These are phyloP conservation scores for Monopis laevigella DNA, from an alignment of 2,888 invertebrate genomes.

Conservation along the genomic window DNA sequence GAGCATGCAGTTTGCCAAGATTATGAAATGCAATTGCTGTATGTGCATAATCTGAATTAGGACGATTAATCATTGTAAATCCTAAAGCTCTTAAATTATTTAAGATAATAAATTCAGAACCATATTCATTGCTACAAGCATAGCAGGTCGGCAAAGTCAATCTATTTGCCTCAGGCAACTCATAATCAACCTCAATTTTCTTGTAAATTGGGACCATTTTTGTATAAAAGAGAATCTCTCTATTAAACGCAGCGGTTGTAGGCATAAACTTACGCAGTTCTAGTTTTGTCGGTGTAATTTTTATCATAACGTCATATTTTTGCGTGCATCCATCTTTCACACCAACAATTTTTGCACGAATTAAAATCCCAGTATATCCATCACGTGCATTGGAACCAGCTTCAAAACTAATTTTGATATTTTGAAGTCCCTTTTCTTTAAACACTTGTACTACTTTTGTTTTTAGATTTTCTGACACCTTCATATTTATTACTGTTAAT, in stretches of 20 bases:
- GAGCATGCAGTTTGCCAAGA: slow-evolving; percentile 5
- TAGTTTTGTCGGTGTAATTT: slow-evolving; percentile 5
- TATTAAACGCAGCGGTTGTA: slow-evolving; percentile 1
- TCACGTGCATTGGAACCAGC: slow-evolving; percentile 7
- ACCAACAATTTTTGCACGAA: not conserved
- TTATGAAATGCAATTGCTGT: not conserved
- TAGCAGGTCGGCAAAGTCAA: slow-evolving; percentile 1
- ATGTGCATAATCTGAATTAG: slow-evolving; percentile 2
- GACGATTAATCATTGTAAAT: slow-evolving; percentile 1
- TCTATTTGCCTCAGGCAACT: slow-evolving; percentile 2
- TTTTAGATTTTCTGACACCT: too few species aligned
- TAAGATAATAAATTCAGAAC: slow-evolving; percentile 10
- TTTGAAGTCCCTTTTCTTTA: slow-evolving; percentile 1
- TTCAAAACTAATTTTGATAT: slow-evolving; percentile 8
- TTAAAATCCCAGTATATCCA: slow-evolving; percentile 7
- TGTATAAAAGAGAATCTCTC: slow-evolving; percentile 7
- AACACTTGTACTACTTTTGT: too few species aligned
- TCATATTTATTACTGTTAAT: too few species aligned
- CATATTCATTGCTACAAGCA: slow-evolving; percentile 1
- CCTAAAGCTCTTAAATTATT: slow-evolving; percentile 8
- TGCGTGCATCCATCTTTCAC: not conserved
- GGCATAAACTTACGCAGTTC: slow-evolving; percentile 4
- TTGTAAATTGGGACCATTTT: slow-evolving; percentile 5
- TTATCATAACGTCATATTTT: slow-evolving; percentile 6
- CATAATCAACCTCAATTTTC: not conserved